Evolutionary conservation across 2,797 vertebrate species (phyloP).

Genomic region (Acanthopagrus latus): DNA sequence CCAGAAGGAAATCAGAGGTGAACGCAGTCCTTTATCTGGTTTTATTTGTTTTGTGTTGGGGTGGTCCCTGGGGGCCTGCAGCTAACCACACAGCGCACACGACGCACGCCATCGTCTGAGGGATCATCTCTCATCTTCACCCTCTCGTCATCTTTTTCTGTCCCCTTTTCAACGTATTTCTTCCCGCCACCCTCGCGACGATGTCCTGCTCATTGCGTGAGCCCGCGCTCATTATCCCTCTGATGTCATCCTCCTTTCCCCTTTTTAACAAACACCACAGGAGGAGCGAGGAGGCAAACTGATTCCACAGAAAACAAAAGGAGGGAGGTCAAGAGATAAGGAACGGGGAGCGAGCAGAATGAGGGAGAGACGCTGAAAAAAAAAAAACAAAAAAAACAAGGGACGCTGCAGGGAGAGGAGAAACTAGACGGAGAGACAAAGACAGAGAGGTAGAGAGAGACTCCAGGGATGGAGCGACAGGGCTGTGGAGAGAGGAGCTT

Average conservation of each 20-base stretch:
- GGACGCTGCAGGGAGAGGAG: constrained; percentile 39
- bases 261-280: constrained; percentile 24
- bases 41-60: constrained; percentile 50
- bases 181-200: constrained; percentile 30
- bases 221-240: not conserved
- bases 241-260: constrained; percentile 37
- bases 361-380: constrained; percentile 43
- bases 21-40: constrained; percentile 53
- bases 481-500: constrained; percentile 89
- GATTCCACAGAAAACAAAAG: constrained; percentile 43
- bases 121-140: constrained; percentile 28
- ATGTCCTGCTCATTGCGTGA: constrained; percentile 24
- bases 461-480: constrained; percentile 83
- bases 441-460: constrained; percentile 66
- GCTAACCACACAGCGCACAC: constrained; percentile 60
- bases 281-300: constrained; percentile 6
- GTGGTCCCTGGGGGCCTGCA: constrained; percentile 79
- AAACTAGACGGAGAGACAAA: constrained; percentile 59
- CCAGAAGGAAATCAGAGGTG: constrained; percentile 55
- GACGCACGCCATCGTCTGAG: constrained; percentile 61
- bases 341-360: constrained; percentile 29
- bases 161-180: constrained; percentile 25
- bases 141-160: constrained; percentile 13
- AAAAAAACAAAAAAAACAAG: constrained; percentile 32
- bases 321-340: constrained; percentile 37